These are phyloP conservation scores for Carcharodon carcharias DNA, from an alignment of 2,797 vertebrate genomes.

Conservation along the genomic window DNA sequence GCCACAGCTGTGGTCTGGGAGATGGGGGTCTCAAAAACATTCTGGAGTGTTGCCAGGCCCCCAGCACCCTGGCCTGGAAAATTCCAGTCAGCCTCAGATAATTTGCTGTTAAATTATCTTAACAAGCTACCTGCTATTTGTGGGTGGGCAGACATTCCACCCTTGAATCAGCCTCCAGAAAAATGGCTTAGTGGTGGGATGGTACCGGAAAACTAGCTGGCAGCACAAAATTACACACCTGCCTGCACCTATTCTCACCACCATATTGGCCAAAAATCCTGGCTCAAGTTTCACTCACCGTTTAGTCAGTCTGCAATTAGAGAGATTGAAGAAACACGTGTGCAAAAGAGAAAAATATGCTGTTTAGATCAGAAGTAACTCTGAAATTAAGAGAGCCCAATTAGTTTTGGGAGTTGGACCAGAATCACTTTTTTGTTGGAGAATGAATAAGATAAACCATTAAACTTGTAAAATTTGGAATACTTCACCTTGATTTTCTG, in stretches of 20 bases:
- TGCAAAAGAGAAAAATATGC: neutral
- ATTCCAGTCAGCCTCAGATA: neutral
- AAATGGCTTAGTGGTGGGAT: neutral
- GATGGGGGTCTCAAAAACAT: no score
- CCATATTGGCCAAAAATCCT: neutral
- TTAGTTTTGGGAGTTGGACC: neutral
- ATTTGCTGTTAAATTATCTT: neutral
- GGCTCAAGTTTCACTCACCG: neutral
- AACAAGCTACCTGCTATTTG: neutral
- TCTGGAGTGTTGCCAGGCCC: no score
- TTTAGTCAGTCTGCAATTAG: neutral
- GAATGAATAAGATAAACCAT: neutral
- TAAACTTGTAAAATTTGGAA: neutral
- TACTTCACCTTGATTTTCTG: neutral
- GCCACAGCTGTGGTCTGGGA: no score
- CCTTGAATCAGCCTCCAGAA: neutral
- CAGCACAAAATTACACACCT: neutral
- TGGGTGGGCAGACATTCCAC: neutral
- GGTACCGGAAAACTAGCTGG: neutral
- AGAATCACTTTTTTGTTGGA: neutral
- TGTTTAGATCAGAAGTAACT: neutral
- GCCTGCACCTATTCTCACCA: neutral
- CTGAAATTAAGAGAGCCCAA: neutral
- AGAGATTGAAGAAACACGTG: neutral
- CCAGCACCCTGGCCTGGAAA: neutral